Percentiles rank a stretch among this genome's conserved stretches.
Evolutionary conservation across 37 sponge, comb jelly and placozoan species (phyloP).

Genomic region (Chondrilla cf. caribensis): DNA sequence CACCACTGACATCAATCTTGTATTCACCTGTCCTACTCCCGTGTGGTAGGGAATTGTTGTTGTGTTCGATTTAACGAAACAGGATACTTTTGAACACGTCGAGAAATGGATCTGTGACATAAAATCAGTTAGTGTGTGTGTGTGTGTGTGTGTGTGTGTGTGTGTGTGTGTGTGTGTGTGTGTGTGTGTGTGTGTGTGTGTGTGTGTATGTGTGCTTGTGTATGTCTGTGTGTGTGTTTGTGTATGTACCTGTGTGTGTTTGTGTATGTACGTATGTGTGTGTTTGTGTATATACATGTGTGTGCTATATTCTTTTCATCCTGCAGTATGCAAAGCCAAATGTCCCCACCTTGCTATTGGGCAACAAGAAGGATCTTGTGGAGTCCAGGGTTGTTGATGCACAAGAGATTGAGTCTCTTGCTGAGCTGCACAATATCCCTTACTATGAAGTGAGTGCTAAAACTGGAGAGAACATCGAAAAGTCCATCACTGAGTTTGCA

Average conservation of each 20-base stretch:
- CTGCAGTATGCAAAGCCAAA: neutral
- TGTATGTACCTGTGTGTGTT: neutral
- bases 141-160: neutral
- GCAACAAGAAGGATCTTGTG: conserved; percentile 6
- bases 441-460: conserved; percentile 17
- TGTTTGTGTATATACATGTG: neutral
- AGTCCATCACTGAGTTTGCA: conserved; percentile 5
- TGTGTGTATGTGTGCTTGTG: neutral
- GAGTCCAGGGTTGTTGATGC: neutral
- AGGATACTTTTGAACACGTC: conserved; percentile 1
- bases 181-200: conserved; percentile 1
- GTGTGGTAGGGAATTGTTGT: conserved; percentile 5
- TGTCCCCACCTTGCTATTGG: neutral
- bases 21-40: too few species aligned
- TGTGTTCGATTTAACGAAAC: neutral
- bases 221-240: neutral
- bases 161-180: neutral
- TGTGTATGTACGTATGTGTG: neutral
- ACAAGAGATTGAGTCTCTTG: neutral
- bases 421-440: neutral
- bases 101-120: conserved; percentile 10
- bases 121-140: neutral
- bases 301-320: neutral
- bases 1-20: too few species aligned
- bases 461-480: conserved; percentile 11